Conservation (phyloP, 2,888 invertebrate genomes). For the Dryomyza anilis region DNA sequence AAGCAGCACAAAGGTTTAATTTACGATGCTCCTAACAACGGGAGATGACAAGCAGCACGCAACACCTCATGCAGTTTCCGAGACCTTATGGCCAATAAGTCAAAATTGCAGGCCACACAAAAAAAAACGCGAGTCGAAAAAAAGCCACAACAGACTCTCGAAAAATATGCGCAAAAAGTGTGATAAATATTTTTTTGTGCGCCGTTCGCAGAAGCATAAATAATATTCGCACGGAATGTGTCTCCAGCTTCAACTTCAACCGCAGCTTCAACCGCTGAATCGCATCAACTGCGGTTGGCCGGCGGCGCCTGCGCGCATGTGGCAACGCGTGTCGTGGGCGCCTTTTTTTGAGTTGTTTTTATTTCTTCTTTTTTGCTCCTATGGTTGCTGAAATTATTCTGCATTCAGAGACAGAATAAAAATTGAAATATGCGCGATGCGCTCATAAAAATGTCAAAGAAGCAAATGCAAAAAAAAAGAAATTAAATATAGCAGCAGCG, state of each 20-base stretch:
- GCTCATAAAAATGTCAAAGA: slow-evolving; percentile 59
- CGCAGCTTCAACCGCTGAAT: slow-evolving; percentile 27
- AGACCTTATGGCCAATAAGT: slow-evolving; percentile 45
- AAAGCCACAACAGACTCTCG: not conserved
- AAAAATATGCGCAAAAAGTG: slow-evolving; percentile 36
- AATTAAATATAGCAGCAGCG: too few relatives aligned
- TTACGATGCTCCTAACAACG: slow-evolving; percentile 56
- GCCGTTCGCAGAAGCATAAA: slow-evolving; percentile 45
- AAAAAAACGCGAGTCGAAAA: not conserved
- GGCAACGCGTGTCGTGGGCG: slow-evolving; percentile 42
- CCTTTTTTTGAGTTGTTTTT: too few relatives aligned
- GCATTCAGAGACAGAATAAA: slow-evolving; percentile 28
- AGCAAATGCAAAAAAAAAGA: slow-evolving; percentile 20
- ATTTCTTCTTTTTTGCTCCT: too few relatives aligned
- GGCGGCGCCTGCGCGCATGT: slow-evolving; percentile 53
- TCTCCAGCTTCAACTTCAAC: too few relatives aligned
- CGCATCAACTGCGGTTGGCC: slow-evolving; percentile 1
- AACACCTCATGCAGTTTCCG: slow-evolving; percentile 48
- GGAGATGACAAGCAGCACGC: slow-evolving; percentile 54
- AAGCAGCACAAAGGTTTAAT: slow-evolving; percentile 43
- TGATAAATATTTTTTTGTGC: slow-evolving; percentile 49
- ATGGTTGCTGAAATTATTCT: slow-evolving; percentile 24
- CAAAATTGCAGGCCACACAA: slow-evolving; percentile 27
- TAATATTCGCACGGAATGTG: slow-evolving; percentile 59
- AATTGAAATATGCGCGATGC: slow-evolving; percentile 55